Evolutionary conservation across 2,888 invertebrate species (phyloP).

Genomic region (Digitonthophagus gazella): DNA sequence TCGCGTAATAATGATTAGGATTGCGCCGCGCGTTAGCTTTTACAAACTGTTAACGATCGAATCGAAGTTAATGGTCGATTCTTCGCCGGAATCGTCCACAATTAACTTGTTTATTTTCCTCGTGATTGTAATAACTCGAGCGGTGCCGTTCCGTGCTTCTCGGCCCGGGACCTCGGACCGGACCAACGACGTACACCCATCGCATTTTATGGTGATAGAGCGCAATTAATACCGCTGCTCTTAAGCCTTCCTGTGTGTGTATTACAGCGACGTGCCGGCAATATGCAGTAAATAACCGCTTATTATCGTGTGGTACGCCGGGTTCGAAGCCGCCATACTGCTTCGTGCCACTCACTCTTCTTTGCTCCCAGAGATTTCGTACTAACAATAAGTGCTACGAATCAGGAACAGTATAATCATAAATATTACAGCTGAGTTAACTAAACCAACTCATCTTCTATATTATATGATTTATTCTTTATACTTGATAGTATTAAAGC

Average conservation of each 20-base stretch:
- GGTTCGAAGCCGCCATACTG: neutral
- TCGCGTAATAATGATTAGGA: conserved; percentile 11
- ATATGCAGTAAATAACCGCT: conserved; percentile 25
- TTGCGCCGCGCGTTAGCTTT: conserved; percentile 11
- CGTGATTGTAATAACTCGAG: conserved; percentile 17
- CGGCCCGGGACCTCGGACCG: neutral
- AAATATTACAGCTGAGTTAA: neutral
- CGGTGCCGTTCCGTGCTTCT: conserved; percentile 5
- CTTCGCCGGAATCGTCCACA: conserved; percentile 15
- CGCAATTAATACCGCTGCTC: conserved; percentile 15
- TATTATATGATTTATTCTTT: no score
- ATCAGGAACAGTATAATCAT: neutral
- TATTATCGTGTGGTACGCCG: conserved; percentile 16
- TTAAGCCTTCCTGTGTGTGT: conserved; percentile 17
- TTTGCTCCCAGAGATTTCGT: neutral
- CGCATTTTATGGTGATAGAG: conserved; percentile 16
- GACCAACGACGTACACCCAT: conserved; percentile 11
- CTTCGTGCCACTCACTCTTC: neutral
- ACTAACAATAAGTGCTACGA: no score
- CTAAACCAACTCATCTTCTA: neutral
- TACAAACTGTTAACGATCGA: conserved; percentile 14
- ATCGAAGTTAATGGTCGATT: conserved; percentile 13
- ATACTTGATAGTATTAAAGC: no score
- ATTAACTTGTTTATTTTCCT: conserved; percentile 16
- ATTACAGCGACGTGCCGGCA: conserved; percentile 18